Conservation (phyloP, 1,140 invertebrate species). For the Thaumetopoea pityocampa region DNA sequence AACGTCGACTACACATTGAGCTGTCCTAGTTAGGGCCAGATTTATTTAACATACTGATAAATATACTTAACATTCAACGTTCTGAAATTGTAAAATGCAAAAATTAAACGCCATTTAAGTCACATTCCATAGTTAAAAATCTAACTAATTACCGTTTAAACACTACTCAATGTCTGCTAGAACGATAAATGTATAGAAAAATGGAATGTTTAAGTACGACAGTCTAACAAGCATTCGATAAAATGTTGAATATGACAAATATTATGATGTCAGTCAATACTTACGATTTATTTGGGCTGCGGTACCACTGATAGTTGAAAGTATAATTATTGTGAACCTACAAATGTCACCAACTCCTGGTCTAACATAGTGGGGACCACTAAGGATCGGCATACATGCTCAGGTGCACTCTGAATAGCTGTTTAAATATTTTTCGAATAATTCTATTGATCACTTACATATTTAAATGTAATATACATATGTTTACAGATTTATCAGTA, state of each 20-base stretch:
- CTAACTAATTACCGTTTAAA: conserved; percentile 46
- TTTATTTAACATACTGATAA: conserved; percentile 23
- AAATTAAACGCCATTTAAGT: conserved; percentile 30
- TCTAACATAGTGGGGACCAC: no score
- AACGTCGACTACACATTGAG: conserved; percentile 64
- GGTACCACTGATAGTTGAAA: conserved; percentile 15
- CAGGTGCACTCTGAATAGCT: conserved; percentile 47
- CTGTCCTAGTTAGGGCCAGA: conserved; percentile 59
- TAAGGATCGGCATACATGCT: conserved; percentile 42
- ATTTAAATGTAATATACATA: conserved; percentile 58
- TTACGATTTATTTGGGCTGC: conserved; percentile 28
- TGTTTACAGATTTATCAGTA: conserved; percentile 49
- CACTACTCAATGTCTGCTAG: conserved; percentile 45
- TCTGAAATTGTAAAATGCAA: conserved; percentile 46
- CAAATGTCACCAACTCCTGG: conserved; percentile 8
- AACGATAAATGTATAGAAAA: conserved; percentile 52
- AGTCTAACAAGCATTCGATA: conserved; percentile 61
- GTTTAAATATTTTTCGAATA: conserved; percentile 40
- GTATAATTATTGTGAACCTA: background rate
- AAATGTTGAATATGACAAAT: conserved; percentile 33
- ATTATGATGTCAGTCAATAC: conserved; percentile 59
- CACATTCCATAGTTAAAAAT: conserved; percentile 47
- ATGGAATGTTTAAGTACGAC: conserved; percentile 73
- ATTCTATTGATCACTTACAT: conserved; percentile 42
- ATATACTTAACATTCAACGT: conserved; percentile 24